Percentiles rank a stretch among this genome's conserved stretches.
phyloP scores from a whole-genome alignment of 2,797 vertebrate genomes.

The Heliangelus exortis region DNA sequence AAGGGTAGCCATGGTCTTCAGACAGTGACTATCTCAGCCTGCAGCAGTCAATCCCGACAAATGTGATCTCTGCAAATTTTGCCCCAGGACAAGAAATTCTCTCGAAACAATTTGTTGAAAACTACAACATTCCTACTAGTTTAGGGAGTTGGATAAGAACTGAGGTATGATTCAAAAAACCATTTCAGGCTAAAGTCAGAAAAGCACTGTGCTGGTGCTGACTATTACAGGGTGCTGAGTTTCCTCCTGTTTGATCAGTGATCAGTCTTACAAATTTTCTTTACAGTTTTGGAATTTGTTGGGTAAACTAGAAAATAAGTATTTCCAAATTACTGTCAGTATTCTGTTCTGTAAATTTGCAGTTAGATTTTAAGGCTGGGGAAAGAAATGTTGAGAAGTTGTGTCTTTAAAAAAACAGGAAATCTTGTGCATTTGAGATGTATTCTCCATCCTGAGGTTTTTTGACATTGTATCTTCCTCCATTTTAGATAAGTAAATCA shows the following conservation, averaged over 20 bases:
- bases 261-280: background rate
- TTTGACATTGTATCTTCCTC: background rate
- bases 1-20: accelerated
- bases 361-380: background rate
- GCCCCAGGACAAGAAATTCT: background rate
- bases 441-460: background rate
- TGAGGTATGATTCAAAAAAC: background rate
- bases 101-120: background rate
- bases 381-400: background rate
- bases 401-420: background rate
- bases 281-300: background rate
- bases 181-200: background rate
- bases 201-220: accelerated
- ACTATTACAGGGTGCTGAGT: background rate
- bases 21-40: accelerated
- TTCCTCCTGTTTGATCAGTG: background rate
- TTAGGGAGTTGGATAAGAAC: background rate
- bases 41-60: background rate
- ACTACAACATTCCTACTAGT: background rate
- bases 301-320: background rate
- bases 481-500: background rate
- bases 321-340: background rate
- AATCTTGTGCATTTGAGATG: background rate
- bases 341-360: background rate
- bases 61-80: background rate